Base-by-base conservation (phyloP, 30 jellyfish, hydroid and myxozoan genomes). In the Rhopilema esculentum region DNA sequence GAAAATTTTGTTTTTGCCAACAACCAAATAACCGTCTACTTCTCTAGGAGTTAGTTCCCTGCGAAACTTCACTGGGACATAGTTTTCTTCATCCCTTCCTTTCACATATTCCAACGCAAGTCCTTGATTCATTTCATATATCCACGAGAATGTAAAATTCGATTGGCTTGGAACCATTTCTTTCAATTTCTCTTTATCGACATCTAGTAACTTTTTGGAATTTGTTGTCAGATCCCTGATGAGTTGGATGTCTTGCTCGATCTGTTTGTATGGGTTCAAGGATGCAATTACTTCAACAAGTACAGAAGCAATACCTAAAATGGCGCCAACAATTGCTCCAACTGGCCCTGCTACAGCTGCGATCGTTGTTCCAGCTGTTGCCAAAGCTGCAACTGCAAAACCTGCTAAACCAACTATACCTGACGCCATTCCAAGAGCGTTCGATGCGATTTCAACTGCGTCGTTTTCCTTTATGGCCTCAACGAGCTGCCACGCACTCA, bases 321-420 rank as follows among this genome's bases (percentile, higher is more conserved):
- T 33, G 20, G 88, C 88, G 1, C 88, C 88, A 0, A 78, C 33
- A 22, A 78, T 29, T 18, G 88, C 88, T 19, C 88, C 88, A 4
- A 78, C 52, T 25, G 88, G 88, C 2, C 88, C 88, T 18, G 88
- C 88, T 16, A 78, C 88, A 0, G 88, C 88, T n/a, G 88, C 88
- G 4, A 78, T 49, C 1, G 88, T 78, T 27, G 79, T 53, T 26
- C 88, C 88, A 33, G 86, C 86, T n/a, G 86, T 27, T n/a, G 86
- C 86, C 20, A 75, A 18, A 23, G 86, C 86, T 24, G 75, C 86
- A 75, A 75, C 86, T 48, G 86, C 86, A 20, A 75, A 75, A 26
- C 86, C 66, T 20, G 86, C 32, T 4, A 75, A 25, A 21, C 86
- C 86, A 15, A 48, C 86, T 15, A 75, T 27, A 0, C 86, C 86